These are phyloP conservation scores for Cyprinodon brontotheroides DNA, from an alignment of 2,113 vertebrate species.

Conservation along the genomic window DNA sequence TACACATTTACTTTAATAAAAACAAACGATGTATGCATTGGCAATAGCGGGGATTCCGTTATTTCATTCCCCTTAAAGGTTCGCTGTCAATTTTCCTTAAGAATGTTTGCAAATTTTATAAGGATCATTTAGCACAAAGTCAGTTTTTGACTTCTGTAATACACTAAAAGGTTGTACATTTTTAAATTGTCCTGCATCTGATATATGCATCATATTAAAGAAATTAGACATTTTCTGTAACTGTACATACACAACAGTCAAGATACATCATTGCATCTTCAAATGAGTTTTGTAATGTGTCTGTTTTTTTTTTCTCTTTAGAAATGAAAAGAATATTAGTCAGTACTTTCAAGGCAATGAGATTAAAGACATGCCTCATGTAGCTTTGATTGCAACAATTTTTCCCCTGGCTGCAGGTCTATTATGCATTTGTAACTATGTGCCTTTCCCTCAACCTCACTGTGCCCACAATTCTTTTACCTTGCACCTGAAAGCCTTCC, in stretches of 20 bases:
- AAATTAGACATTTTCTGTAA: not conserved
- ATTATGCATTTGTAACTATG: constrained; percentile 33
- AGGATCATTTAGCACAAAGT: not conserved
- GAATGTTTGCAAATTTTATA: not conserved
- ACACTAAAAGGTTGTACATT: not conserved
- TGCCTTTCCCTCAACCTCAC: constrained; percentile 5
- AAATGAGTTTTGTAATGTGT: not conserved
- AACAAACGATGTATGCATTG: not conserved
- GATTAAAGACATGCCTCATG: constrained; percentile 39
- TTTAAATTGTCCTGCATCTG: not conserved
- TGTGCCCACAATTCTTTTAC: constrained; percentile 37
- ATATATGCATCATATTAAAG: not conserved
- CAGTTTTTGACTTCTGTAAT: not conserved
- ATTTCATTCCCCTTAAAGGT: not conserved
- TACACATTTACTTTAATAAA: not conserved
- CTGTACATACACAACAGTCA: not conserved
- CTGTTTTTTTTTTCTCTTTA: not conserved
- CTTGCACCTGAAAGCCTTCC: constrained; percentile 43
- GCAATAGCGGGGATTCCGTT: not conserved
- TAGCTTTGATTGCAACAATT: constrained; percentile 50
- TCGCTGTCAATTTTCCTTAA: not conserved
- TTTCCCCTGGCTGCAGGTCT: constrained; percentile 46
- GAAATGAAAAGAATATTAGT: constrained; percentile 21
- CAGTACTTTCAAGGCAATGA: constrained; percentile 35
- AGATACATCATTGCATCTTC: not conserved